Conservation (phyloP, 2,113 vertebrate species). For the Axis porcinus region DNA sequence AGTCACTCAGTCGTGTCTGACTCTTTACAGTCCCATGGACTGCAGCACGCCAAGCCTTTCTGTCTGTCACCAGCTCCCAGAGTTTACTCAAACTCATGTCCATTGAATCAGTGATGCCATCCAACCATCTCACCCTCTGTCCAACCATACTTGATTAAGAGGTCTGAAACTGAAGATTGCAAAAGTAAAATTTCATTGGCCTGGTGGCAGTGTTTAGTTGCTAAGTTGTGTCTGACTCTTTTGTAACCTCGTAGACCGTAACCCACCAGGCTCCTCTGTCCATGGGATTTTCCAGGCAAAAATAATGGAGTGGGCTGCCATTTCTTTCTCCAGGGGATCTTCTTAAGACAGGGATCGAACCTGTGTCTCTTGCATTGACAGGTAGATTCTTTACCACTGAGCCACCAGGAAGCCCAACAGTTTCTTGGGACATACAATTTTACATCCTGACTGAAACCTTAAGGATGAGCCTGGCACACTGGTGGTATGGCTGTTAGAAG, state of each 20-base stretch:
- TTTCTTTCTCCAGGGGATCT: neutral
- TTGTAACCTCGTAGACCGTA: fast-evolving
- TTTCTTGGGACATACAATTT: neutral
- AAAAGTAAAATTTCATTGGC: neutral
- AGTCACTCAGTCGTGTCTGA: neutral
- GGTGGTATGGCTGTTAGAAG: neutral
- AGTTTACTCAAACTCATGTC: neutral
- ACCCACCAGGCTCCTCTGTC: neutral
- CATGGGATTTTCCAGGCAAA: neutral
- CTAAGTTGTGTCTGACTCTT: neutral
- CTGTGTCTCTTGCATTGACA: neutral
- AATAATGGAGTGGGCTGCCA: neutral
- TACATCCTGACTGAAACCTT: neutral
- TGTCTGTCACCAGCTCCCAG: neutral
- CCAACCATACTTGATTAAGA: neutral
- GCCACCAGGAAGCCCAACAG: neutral
- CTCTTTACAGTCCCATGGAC: neutral
- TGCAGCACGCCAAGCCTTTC: neutral
- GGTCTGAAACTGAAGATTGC: neutral
- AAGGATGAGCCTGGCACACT: neutral
- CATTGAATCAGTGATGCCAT: neutral
- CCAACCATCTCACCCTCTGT: neutral
- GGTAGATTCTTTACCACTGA: neutral
- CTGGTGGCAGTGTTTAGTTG: neutral
- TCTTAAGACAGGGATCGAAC: neutral